A percentile compares a stretch with the other conserved stretches of the same genome.
phyloP scores from a whole-genome alignment of 2,113 vertebrate species.

The Naja naja region DNA sequence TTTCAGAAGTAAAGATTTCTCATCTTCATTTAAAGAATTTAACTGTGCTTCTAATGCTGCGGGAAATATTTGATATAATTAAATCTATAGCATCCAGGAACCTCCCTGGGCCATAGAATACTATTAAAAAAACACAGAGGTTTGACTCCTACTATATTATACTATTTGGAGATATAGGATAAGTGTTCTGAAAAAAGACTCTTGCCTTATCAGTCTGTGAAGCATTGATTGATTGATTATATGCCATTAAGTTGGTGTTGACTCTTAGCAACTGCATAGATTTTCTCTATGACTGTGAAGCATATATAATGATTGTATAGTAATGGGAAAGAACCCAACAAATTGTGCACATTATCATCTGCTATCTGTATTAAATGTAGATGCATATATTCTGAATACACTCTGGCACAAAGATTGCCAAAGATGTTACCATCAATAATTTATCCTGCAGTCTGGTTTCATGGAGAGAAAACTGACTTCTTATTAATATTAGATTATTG shows the following conservation, averaged over 20 bases:
- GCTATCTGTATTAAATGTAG: neutral
- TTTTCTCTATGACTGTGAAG: neutral
- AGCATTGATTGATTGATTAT: neutral
- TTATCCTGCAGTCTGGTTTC: neutral
- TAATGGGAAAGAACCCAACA: neutral
- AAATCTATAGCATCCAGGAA: neutral
- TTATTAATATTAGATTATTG: neutral
- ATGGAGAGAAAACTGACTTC: neutral
- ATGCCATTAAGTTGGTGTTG: neutral
- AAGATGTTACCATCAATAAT: neutral
- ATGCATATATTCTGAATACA: neutral
- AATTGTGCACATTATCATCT: neutral
- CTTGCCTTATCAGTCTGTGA: neutral
- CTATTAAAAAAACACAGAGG: neutral
- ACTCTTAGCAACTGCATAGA: neutral
- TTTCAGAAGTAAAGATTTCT: neutral
- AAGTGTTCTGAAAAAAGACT: neutral
- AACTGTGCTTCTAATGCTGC: neutral
- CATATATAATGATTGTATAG: neutral
- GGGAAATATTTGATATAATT: neutral
- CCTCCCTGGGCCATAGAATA: neutral
- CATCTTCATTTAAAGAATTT: neutral
- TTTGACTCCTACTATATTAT: neutral
- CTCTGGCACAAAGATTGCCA: neutral
- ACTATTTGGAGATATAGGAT: neutral